Evolutionary conservation across 2,888 invertebrate species (phyloP).

Genomic region (Epsilonema sp.): DNA sequence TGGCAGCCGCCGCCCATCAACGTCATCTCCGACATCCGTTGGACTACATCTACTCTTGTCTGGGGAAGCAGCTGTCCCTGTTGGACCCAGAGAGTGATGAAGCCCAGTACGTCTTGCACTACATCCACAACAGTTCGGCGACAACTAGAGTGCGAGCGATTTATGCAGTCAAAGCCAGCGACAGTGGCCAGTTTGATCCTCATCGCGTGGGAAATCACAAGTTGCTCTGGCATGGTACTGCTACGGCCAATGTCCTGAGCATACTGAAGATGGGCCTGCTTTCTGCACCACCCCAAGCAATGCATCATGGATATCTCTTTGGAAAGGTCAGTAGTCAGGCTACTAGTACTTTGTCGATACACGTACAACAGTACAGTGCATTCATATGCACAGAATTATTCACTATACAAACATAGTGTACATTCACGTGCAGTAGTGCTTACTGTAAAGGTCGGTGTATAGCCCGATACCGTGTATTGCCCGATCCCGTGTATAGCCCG

Average conservation of each 20-base stretch:
- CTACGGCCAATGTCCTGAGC: slow-evolving; percentile 34
- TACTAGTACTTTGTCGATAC: too few relatives aligned
- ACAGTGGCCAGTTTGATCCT: background rate
- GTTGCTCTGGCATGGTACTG: slow-evolving; percentile 38
- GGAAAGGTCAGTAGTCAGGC: slow-evolving; percentile 32
- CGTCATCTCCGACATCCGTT: background rate
- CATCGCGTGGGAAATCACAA: slow-evolving; percentile 13
- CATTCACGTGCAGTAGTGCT: too few relatives aligned
- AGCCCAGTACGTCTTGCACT: slow-evolving; percentile 36
- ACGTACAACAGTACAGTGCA: too few relatives aligned
- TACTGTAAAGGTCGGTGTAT: too few relatives aligned
- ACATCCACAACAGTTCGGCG: slow-evolving; percentile 28
- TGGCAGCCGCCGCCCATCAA: background rate
- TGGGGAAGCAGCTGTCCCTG: slow-evolving; percentile 27
- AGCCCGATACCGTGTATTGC: too few relatives aligned
- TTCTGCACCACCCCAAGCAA: slow-evolving; percentile 33
- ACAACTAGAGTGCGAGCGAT: background rate
- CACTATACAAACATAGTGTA: too few relatives aligned
- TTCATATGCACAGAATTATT: too few relatives aligned
- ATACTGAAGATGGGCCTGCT: slow-evolving; percentile 36
- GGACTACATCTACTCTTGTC: slow-evolving; percentile 28
- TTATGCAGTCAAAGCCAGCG: too few relatives aligned
- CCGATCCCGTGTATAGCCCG: too few relatives aligned
- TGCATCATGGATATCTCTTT: slow-evolving; percentile 31
- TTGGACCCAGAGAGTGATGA: slow-evolving; percentile 31